Conservation (phyloP, 1,140 invertebrate genomes). For the Diprion similis region DNA sequence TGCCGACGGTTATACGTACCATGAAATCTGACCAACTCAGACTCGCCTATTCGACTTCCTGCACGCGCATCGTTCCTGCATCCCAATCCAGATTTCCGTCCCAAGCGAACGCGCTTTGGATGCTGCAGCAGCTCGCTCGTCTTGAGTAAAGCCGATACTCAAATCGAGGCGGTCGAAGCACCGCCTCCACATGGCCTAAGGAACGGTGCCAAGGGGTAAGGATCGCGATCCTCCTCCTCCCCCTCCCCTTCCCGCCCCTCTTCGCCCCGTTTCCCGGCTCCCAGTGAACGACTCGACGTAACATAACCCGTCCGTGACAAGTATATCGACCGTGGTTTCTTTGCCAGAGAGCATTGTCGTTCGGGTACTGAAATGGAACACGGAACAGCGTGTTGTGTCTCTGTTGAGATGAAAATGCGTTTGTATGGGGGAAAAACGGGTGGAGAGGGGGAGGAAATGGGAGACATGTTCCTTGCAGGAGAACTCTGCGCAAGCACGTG, state of each 20-base stretch:
- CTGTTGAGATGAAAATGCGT: background rate
- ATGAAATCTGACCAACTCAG: too few species aligned
- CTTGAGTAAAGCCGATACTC: background rate
- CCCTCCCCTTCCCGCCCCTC: conserved; percentile 12
- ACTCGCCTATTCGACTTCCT: too few species aligned
- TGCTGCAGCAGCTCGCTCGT: background rate
- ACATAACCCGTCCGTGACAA: conserved; percentile 30
- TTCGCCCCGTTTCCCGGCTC: conserved; percentile 10
- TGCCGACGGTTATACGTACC: too few species aligned
- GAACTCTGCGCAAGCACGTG: too few species aligned
- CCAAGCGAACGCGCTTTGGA: too few species aligned
- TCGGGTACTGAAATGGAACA: too few species aligned
- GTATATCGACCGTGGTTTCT: conserved; percentile 32
- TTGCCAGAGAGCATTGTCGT: conserved; percentile 19
- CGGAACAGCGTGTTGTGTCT: background rate
- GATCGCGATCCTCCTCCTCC: background rate
- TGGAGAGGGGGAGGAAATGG: too few species aligned
- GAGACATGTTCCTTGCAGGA: too few species aligned
- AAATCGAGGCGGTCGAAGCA: background rate
- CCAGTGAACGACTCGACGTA: background rate
- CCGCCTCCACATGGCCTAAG: background rate
- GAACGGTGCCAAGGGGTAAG: background rate
- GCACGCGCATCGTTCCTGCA: too few species aligned
- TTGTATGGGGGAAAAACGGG: too few species aligned
- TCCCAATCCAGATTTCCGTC: too few species aligned